Percentiles rank a stretch among this genome's conserved stretches.
phyloP scores from a whole-genome alignment of 2,888 invertebrate genomes.

The Drosophila fungiperda region DNA sequence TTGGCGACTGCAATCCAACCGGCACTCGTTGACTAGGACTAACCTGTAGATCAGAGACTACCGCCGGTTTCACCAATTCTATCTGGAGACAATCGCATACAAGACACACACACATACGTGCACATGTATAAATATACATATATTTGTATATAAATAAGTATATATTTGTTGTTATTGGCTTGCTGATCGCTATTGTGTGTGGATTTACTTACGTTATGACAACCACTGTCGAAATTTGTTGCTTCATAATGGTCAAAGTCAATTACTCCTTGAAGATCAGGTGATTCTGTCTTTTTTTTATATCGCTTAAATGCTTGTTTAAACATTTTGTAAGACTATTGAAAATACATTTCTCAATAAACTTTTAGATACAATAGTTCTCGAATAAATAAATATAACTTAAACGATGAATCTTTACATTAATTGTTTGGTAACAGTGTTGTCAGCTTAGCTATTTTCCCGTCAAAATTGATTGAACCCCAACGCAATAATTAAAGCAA shows the following conservation, averaged over 20 bases:
- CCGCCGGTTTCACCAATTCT: constrained; percentile 29
- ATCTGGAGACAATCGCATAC: constrained; percentile 1
- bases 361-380: background rate
- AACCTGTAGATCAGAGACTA: constrained; percentile 3
- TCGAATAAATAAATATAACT: background rate
- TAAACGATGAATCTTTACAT: background rate
- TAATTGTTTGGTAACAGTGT: background rate
- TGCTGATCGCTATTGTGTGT: background rate
- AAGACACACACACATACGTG: background rate
- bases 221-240: background rate
- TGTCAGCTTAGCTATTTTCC: background rate
- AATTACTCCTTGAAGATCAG: constrained; percentile 88
- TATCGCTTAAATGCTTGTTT: constrained; percentile 92
- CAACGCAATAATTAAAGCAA: background rate
- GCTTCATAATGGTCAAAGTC: constrained; percentile 84
- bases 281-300: constrained; percentile 89
- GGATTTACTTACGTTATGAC: constrained; percentile 30
- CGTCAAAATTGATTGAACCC: background rate
- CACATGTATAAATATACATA: background rate
- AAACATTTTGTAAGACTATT: constrained; percentile 85
- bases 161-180: background rate
- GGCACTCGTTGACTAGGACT: constrained; percentile 30
- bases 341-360: background rate
- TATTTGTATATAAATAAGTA: background rate
- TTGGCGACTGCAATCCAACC: constrained; percentile 76